phyloP scores from a whole-genome alignment of 2,113 vertebrate species.

The Spheniscus mendiculus region DNA sequence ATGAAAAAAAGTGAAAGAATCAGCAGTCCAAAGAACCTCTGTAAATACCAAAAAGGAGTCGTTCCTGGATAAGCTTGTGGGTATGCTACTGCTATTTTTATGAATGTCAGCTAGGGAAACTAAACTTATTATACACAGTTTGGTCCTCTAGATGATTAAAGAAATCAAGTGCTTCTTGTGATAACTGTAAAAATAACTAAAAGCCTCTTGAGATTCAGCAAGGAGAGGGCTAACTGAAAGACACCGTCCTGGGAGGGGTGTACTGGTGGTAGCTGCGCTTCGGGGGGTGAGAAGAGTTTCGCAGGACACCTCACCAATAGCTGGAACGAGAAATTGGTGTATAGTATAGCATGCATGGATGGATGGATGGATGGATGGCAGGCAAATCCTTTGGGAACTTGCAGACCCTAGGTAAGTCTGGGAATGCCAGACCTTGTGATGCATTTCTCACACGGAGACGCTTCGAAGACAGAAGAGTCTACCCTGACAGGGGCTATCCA shows the following conservation, averaged over 20 bases:
- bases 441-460: not conserved
- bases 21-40: not conserved
- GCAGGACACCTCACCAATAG: not conserved
- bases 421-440: not conserved
- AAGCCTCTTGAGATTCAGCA: not conserved
- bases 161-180: not conserved
- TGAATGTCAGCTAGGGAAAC: not conserved
- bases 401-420: not conserved
- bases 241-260: not conserved
- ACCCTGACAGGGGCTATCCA: not conserved
- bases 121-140: not conserved
- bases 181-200: not conserved
- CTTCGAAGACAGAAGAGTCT: not conserved
- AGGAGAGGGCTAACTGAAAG: not conserved
- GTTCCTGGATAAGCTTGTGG: not conserved
- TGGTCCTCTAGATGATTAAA: not conserved
- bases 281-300: fast-evolving
- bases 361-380: not conserved
- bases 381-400: not conserved
- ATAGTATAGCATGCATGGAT: no score
- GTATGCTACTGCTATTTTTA: not conserved
- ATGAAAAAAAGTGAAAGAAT: not conserved
- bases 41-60: not conserved
- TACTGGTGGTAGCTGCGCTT: not conserved
- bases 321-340: not conserved